These are phyloP conservation scores for Anniella stebbinsi DNA, from an alignment of 2,797 vertebrate genomes.

Conservation along the genomic window DNA sequence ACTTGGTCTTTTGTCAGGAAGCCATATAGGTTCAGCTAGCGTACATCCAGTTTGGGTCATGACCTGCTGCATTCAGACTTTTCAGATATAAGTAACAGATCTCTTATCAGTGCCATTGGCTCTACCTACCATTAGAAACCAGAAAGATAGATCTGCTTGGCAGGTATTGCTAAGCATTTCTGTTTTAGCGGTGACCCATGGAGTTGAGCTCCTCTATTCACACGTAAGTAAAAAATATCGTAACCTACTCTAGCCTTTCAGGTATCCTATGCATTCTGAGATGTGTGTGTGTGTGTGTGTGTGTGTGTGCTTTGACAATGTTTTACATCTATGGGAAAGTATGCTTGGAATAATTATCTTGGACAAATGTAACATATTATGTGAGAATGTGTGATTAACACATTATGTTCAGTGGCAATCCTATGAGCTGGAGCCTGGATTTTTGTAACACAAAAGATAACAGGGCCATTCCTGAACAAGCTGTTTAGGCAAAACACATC, in stretches of 20 bases:
- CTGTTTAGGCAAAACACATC: background rate
- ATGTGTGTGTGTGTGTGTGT: background rate
- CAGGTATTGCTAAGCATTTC: conserved; percentile 79
- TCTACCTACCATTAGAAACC: conserved; percentile 83
- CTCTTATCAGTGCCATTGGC: conserved; percentile 82
- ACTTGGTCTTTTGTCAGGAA: conserved; percentile 75
- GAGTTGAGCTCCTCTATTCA: conserved; percentile 49
- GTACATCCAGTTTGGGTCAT: conserved; percentile 81
- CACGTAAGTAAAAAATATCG: conserved; percentile 50
- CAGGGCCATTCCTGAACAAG: background rate
- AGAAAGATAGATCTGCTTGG: conserved; percentile 85
- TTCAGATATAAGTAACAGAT: conserved; percentile 79
- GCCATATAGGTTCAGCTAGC: conserved; percentile 71
- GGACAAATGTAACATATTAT: background rate
- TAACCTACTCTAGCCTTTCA: conserved; percentile 51
- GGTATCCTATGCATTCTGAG: background rate
- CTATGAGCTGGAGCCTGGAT: background rate
- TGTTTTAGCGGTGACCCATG: conserved; percentile 78
- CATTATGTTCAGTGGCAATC: background rate
- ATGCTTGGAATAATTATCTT: background rate
- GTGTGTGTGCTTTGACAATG: background rate
- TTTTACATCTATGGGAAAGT: background rate
- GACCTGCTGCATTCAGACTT: conserved; percentile 83
- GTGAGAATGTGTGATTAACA: background rate
- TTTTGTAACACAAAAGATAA: background rate